Evolutionary conservation across 2,797 vertebrate genomes (phyloP).

Genomic region (Euthynnus affinis): DNA sequence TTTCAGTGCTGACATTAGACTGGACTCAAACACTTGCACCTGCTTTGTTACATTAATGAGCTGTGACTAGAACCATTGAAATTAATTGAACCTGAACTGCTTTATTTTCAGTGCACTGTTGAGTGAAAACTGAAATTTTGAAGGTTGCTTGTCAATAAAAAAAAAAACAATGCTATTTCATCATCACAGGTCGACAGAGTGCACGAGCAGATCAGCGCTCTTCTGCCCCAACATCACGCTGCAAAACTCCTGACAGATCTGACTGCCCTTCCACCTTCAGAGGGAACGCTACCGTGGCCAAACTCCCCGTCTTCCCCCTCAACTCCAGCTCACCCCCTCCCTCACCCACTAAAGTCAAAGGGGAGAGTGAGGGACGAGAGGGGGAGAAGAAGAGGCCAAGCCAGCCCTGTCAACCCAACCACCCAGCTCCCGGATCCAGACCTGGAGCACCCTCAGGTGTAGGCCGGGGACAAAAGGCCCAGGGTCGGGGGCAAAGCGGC

Average conservation of each 20-base stretch:
- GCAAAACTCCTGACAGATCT: slow-evolving; percentile 75
- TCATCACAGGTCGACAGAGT: slow-evolving; percentile 79
- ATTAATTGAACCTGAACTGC: background rate
- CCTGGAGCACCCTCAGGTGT: slow-evolving; percentile 49
- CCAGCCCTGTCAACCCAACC: slow-evolving; percentile 45
- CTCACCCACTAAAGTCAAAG: slow-evolving; percentile 66
- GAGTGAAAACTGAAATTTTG: background rate
- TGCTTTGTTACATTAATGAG: background rate
- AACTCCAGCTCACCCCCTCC: slow-evolving; percentile 72
- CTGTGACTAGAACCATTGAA: background rate
- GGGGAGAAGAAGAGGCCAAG: slow-evolving; percentile 54
- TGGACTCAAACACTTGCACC: background rate
- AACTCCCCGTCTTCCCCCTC: slow-evolving; percentile 78
- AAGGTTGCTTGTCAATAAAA: background rate
- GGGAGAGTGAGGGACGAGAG: slow-evolving; percentile 50
- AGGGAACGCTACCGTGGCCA: slow-evolving; percentile 65
- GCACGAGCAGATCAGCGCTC: slow-evolving; percentile 73
- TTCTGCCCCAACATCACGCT: slow-evolving; percentile 62
- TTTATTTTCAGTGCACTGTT: background rate
- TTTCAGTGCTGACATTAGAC: background rate
- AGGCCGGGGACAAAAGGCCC: slow-evolving; percentile 66
- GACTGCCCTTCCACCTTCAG: slow-evolving; percentile 66
- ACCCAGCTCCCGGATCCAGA: slow-evolving; percentile 53
- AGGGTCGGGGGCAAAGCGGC: slow-evolving; percentile 62
- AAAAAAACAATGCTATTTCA: background rate